Conservation (phyloP, 2,113 vertebrate genomes). For the Eublepharis macularius region DNA sequence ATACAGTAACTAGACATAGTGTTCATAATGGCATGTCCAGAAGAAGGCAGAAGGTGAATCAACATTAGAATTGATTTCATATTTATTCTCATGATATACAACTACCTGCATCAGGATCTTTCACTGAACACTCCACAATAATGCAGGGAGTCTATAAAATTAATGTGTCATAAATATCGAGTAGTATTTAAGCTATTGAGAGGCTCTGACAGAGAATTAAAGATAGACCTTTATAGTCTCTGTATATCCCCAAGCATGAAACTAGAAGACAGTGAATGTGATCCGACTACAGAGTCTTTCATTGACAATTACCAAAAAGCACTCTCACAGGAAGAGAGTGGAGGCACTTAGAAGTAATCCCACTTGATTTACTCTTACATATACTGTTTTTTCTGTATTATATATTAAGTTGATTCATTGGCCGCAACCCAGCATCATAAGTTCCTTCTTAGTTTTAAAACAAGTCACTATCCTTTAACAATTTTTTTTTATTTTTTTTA, state of each 20-base stretch:
- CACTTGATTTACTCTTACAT: no score
- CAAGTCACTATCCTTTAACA: neutral
- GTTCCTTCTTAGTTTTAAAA: neutral
- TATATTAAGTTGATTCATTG: no score
- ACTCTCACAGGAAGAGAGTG: neutral
- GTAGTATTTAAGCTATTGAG: conserved; percentile 1
- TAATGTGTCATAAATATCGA: conserved; percentile 1
- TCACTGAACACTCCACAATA: neutral
- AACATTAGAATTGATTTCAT: neutral
- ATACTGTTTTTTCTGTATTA: no score
- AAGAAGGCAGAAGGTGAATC: neutral
- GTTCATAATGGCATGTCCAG: neutral
- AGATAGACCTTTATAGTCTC: neutral
- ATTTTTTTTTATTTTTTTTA: no score
- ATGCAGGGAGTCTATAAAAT: neutral
- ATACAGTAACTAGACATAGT: neutral
- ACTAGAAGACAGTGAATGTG: neutral
- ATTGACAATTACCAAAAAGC: neutral
- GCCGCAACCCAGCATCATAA: no score
- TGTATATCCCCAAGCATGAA: neutral
- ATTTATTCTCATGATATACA: neutral
- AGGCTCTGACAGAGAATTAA: neutral
- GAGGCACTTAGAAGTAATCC: neutral
- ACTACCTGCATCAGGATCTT: neutral
- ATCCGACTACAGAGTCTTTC: neutral